Conservation (phyloP, 1,140 invertebrate species). For the Philotrypesis tridentata region DNA sequence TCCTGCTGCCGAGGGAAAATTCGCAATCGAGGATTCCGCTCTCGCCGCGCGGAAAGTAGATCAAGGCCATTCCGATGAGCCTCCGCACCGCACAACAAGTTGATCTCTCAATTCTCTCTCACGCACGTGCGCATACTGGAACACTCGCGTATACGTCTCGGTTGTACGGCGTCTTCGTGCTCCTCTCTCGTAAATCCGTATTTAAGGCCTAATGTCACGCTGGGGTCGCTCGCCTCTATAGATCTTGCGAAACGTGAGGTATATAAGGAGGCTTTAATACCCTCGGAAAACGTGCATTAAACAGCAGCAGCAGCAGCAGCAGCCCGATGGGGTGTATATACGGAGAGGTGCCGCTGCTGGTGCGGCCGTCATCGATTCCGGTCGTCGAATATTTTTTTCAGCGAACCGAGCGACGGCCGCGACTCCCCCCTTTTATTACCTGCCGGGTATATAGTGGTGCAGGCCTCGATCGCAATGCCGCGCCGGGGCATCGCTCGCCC, state of each 20-base stretch:
- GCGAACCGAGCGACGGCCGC: background rate
- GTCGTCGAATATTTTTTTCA: constrained; percentile 7
- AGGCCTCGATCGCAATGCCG: constrained; percentile 11
- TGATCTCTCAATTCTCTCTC: background rate
- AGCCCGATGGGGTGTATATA: too few species aligned
- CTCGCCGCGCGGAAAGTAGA: too few species aligned
- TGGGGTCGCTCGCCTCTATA: background rate
- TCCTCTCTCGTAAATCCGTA: background rate
- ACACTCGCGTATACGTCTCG: background rate
- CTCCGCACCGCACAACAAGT: too few species aligned
- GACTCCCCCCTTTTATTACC: constrained; percentile 41
- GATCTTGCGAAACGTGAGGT: background rate
- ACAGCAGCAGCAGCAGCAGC: background rate
- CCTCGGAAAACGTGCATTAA: constrained; percentile 23
- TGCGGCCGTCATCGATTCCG: background rate
- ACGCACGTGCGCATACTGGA: background rate
- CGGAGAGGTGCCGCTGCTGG: too few species aligned
- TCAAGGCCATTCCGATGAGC: too few species aligned
- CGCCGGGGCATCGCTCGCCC: constrained; percentile 16
- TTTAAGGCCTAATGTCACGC: background rate
- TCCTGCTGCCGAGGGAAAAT: too few species aligned
- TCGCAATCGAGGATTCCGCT: background rate
- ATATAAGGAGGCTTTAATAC: constrained; percentile 15
- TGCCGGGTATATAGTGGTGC: background rate
- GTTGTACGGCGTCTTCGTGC: background rate